Evolutionary conservation across 2,113 vertebrate species (phyloP), one percentile per base, ranked within the genome.

Genomic region (Bos indicus): DNA sequence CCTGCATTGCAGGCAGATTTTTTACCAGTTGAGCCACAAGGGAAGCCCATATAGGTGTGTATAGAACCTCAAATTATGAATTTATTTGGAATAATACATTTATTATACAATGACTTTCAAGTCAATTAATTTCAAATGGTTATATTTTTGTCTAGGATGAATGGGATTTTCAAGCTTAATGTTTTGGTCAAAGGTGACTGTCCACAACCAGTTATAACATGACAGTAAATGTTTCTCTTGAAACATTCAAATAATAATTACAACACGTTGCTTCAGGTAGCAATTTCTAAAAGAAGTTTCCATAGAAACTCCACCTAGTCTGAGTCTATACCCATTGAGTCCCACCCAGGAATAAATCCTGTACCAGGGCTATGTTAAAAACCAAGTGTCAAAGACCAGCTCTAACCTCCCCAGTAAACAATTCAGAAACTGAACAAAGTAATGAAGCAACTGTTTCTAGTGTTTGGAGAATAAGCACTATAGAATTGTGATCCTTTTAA

Each of bases 181-280:
- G 85, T 95, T 96, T 36, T 56, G 33, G 85, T 78, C 90, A 95
- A 57, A 84, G 84, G 46, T 57, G 23, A 25, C 95, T 97, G 84
- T 97, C 97, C 97, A 90, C 89, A 96, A 94, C 92, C 57, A 91
- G 90, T 90, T 97, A 90, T 93, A 97, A 97, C 96, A 97, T 96
- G 97, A 97, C 89, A 97, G 52, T 94, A 56, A 97, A 94, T 95
- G 93, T 78, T 62, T 98, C 97, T 98, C 91, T 85, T 95, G 56
- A 92, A 96, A 74, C 81, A 78, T 96, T 98, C 54, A 88, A 91
- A 51, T 52, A 90, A 54, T 88, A 97, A 95, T 98, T 97, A 96
- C 51, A 98, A 71, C 95, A 97, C 19, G 64, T 90, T 96, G 97
- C 95, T 97, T 87, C 92, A 92, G 95, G 97, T 95, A 97, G 91